phyloP scores from a whole-genome alignment of 2,113 vertebrate species.

The Glaucomys volans region DNA sequence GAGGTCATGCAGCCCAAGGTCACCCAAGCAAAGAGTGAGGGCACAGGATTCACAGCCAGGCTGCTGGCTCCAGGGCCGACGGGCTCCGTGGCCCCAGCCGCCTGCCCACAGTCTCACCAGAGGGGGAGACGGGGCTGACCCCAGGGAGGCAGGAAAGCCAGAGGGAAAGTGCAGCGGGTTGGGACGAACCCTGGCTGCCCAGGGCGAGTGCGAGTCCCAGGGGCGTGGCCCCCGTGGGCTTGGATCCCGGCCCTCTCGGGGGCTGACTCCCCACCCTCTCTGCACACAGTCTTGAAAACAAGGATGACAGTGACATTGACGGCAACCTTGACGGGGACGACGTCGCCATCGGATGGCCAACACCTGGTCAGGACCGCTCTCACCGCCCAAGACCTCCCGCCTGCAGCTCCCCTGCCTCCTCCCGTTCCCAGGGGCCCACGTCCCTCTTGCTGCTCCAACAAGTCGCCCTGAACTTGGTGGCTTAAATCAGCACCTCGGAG shows the following conservation, averaged over 20 bases:
- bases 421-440: too few species aligned
- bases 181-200: fast-evolving
- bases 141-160: not conserved
- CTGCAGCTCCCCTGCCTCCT: too few species aligned
- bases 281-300: not conserved
- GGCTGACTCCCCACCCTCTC: not conserved
- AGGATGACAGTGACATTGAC: fast-evolving
- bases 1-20: not conserved
- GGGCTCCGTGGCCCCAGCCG: not conserved
- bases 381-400: too few species aligned
- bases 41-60: not conserved
- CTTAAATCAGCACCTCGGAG: too few species aligned
- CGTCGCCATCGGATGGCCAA: too few species aligned
- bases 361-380: too few species aligned
- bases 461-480: not conserved
- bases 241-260: too few species aligned
- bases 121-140: not conserved
- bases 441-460: not conserved
- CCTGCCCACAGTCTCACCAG: not conserved
- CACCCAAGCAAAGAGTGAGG: not conserved
- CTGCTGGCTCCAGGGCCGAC: not conserved
- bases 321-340: too few species aligned
- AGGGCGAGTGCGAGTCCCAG: too few species aligned
- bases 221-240: too few species aligned
- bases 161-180: not conserved